These are phyloP conservation scores for Andinoacara biseriatus DNA, from an alignment of 2,113 vertebrate species.

Conservation along the genomic window DNA sequence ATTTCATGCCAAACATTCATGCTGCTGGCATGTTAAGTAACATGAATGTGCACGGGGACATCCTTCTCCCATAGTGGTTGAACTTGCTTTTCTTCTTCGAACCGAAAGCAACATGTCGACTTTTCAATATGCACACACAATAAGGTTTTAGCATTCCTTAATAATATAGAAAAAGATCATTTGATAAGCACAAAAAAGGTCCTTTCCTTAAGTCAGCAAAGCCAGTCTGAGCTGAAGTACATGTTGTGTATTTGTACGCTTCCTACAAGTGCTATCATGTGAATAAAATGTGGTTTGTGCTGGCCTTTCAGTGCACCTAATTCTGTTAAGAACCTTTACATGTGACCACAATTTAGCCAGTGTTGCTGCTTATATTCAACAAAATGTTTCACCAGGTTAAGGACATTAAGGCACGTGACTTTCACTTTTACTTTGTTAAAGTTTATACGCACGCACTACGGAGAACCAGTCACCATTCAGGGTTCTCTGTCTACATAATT, in stretches of 20 bases:
- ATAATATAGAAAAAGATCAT: neutral
- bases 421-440: neutral
- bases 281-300: conserved; percentile 7
- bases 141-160: neutral
- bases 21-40: neutral
- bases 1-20: neutral
- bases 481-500: neutral
- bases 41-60: neutral
- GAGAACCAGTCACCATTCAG: neutral
- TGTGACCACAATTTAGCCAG: conserved; percentile 31
- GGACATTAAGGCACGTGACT: neutral
- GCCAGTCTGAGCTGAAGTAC: neutral
- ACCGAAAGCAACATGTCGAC: neutral
- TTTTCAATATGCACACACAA: neutral
- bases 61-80: too few species aligned
- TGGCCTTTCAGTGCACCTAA: neutral
- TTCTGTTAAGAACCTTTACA: conserved; percentile 18
- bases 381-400: neutral
- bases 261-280: neutral
- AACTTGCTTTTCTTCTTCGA: neutral
- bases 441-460: neutral
- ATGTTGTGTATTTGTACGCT: neutral
- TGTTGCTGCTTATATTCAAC: neutral
- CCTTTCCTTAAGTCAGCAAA: neutral
- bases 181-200: neutral